Evolutionary conservation across 2,888 invertebrate species (phyloP).

Genomic region (Drosophila barbarae): DNA sequence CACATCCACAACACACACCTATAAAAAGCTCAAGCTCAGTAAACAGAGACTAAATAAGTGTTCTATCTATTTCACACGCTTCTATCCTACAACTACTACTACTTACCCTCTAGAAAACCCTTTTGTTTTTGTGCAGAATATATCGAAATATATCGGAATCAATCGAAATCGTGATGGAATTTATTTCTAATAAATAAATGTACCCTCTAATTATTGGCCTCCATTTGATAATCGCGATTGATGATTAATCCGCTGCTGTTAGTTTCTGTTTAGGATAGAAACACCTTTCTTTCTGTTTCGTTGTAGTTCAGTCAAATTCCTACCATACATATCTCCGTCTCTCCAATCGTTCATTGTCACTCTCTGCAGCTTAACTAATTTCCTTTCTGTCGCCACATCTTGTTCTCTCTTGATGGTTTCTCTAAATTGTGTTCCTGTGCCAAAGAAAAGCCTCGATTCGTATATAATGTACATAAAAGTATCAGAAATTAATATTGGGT

Average conservation of each 20-base stretch:
- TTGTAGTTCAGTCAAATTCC: slow-evolving; percentile 35
- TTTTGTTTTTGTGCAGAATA: slow-evolving; percentile 25
- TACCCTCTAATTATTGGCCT: background rate
- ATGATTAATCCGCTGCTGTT: slow-evolving; percentile 8
- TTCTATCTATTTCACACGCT: slow-evolving; percentile 24
- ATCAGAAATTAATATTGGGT: slow-evolving; percentile 5
- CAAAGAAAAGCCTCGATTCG: slow-evolving; percentile 7
- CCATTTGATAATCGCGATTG: slow-evolving; percentile 10
- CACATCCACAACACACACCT: slow-evolving; percentile 38
- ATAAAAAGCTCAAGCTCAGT: slow-evolving; percentile 28
- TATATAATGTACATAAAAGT: slow-evolving; percentile 6
- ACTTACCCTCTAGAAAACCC: slow-evolving; percentile 20
- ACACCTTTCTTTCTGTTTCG: slow-evolving; percentile 28
- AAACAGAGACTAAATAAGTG: slow-evolving; percentile 38
- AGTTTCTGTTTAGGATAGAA: slow-evolving; percentile 24
- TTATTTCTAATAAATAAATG: background rate
- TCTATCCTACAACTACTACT: slow-evolving; percentile 20
- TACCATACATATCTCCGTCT: slow-evolving; percentile 27
- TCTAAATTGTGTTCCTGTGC: slow-evolving; percentile 27
- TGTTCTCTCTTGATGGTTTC: slow-evolving; percentile 20
- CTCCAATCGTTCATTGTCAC: slow-evolving; percentile 31
- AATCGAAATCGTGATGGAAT: slow-evolving; percentile 8
- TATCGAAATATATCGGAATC: too few species aligned
- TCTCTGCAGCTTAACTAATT: slow-evolving; percentile 35
- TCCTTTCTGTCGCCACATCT: slow-evolving; percentile 33